A percentile compares a stretch with the other conserved stretches of the same genome.
These are phyloP conservation scores for Lordiphosa clarofinis DNA, from an alignment of 1,140 invertebrate species.

Conservation along the genomic window DNA sequence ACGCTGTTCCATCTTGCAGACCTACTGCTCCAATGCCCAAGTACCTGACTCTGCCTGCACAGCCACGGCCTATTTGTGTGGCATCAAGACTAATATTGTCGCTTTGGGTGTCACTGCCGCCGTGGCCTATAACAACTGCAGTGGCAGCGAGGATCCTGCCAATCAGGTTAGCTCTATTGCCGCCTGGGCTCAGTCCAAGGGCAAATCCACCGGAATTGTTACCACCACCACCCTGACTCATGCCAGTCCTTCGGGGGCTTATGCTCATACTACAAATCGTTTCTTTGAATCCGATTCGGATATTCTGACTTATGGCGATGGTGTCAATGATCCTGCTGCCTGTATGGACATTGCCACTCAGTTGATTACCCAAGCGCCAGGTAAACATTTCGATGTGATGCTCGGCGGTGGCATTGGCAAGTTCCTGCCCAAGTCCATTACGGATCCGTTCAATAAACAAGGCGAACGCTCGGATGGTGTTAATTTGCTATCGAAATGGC, in stretches of 20 bases:
- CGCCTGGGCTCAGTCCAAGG: slow-evolving; percentile 90
- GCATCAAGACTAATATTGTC: slow-evolving; percentile 86
- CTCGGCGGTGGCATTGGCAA: slow-evolving; percentile 85
- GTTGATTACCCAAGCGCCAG: slow-evolving; percentile 83
- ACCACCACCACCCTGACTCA: slow-evolving; percentile 76
- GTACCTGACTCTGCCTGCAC: slow-evolving; percentile 89
- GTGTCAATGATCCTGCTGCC: slow-evolving; percentile 66
- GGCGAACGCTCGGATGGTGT: slow-evolving; percentile 81
- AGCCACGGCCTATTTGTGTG: slow-evolving; percentile 85
- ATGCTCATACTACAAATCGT: slow-evolving; percentile 84
- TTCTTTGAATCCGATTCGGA: slow-evolving; percentile 89
- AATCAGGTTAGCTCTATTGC: slow-evolving; percentile 85
- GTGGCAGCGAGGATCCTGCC: slow-evolving; percentile 82
- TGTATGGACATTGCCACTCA: slow-evolving; percentile 83
- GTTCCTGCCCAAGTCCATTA: slow-evolving; percentile 81
- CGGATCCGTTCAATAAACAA: slow-evolving; percentile 80
- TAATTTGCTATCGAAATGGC: slow-evolving; percentile 81
- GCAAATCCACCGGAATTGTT: slow-evolving; percentile 80
- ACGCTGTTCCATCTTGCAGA: slow-evolving; percentile 22
- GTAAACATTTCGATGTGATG: slow-evolving; percentile 82
- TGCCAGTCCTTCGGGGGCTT: slow-evolving; percentile 69
- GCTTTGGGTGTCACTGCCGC: slow-evolving; percentile 84
- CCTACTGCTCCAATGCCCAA: slow-evolving; percentile 88
- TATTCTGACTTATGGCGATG: slow-evolving; percentile 63
- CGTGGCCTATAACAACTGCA: slow-evolving; percentile 85